Base-by-base conservation (phyloP, 2,113 vertebrate genomes). In the Pica pica region DNA sequence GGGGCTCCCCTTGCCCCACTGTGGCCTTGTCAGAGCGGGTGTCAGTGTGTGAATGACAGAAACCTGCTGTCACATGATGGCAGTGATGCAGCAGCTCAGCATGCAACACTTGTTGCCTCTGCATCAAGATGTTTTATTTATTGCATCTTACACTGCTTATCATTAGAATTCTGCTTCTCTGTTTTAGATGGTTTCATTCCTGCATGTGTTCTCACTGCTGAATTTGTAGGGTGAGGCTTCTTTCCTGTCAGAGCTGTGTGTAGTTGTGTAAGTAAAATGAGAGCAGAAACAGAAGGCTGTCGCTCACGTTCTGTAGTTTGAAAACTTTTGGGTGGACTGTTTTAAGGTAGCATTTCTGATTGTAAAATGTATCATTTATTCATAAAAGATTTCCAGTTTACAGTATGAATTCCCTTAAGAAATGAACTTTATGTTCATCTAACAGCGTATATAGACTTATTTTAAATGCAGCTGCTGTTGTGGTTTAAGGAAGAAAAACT, bases 1-100 rank as follows among this genome's bases (percentile, higher is more conserved):
- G 3, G 5, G 2, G 11, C 27, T 69, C 33, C 14, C 50, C n/a
- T 57, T 55, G 23, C 11, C 23, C 24, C 6, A 0, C 9, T 18
- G 60, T 22, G 16, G 28, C 83, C n/a, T 13, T 64, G 35, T 42
- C 63, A 75, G 35, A 39, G 3, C 16, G 28, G 24, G 23, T 35
- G 19, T 50, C 9, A 1, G 1, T 6, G 30, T 42, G 55, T 22
- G 13, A 41, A 9, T 22, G 4, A 6, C 39, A 56, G 26, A 50
- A 75, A 55, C 46, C 28, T 31, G 44, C 44, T 30, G 16, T 64
- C 35, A 6, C 53, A 44, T 31, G n/a, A n/a, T 3, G 7, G 4
- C 60, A 56, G 23, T 12, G 69, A 57, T 49, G 31, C 23, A 65
- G 63, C 64, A 57, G 8, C 67, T 57, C 24, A 2, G 14, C 14